Evolutionary conservation across 2,113 vertebrate species (phyloP), one percentile per base, ranked within the genome.

Genomic region (Anguilla rostrata): DNA sequence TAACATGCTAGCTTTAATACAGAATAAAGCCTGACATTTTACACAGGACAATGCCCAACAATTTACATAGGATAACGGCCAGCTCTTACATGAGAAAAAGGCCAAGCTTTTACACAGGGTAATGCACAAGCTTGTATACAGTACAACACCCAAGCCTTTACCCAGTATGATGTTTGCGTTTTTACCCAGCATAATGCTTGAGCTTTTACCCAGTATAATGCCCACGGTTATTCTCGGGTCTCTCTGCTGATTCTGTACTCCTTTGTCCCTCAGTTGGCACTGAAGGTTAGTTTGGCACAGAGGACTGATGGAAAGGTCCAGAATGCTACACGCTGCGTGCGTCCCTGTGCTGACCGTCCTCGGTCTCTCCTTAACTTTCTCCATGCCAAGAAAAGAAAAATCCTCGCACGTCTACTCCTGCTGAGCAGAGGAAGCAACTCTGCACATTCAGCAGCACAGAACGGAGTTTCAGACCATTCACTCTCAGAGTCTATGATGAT

Each of bases 381-480:
- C 41, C 46, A n/a, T 29, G 46, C 11, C 81, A 82, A 15, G 46
- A n/a, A 57, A 46, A 56, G 16, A 53, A 34, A 60, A 60, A 20
- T 39, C 2, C 29, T 39, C 29, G 39, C 39, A 83, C 26, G 46
- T 81, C 16, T 81, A n/a, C 40, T 82, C 81, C 41, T 49, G 81
- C 81, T 82, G 81, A 82, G 81, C 4, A 22, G 43, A 82, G 4
- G 41, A 43, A n/a, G 22, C 80, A 82, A 82, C 80, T 71, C 63
- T n/a, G 63, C 22, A 71, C 63, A 71, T 71, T 71, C 63, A 6
- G 20, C 14, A 60, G 20, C 60, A 66, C 60, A 66, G 60, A 3
- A 5, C 2, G 60, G 60, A 75, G 26, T 75, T 6, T 34, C 7
- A 12, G n/a, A 75, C 22, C 18, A 26, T 20, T 66, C 26, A 66